Evolutionary conservation across 2,113 vertebrate species (phyloP).

Genomic region (Myrmophylax atrothorax): DNA sequence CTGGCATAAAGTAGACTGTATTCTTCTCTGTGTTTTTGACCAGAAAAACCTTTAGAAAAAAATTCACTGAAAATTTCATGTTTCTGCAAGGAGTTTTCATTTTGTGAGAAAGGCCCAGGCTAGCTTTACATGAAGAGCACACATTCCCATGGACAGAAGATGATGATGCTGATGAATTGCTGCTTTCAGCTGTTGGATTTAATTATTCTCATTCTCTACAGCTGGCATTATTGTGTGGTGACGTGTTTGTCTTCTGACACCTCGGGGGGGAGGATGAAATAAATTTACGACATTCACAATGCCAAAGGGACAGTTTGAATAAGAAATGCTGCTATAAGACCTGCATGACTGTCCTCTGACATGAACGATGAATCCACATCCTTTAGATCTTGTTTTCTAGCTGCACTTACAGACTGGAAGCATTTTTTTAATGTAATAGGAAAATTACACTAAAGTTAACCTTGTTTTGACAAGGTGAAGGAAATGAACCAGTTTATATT

Average conservation of each 20-base stretch:
- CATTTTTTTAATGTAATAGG: not conserved
- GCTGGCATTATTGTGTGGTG: not conserved
- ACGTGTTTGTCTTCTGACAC: conserved; percentile 42
- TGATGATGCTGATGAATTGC: conserved; percentile 35
- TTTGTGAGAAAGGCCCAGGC: conserved; percentile 6
- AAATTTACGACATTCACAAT: not conserved
- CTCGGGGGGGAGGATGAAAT: not conserved
- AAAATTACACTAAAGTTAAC: not conserved
- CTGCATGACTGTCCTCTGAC: not conserved
- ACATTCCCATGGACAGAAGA: not conserved
- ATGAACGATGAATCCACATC: not conserved
- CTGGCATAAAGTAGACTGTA: not conserved
- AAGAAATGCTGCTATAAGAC: not conserved
- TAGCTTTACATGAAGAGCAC: not conserved
- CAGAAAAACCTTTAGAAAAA: conserved; percentile 10
- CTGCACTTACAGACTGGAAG: not conserved
- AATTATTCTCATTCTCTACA: not conserved
- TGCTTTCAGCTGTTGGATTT: conserved; percentile 55
- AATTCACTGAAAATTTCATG: not conserved
- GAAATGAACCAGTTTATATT: not conserved
- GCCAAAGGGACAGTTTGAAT: conserved; percentile 17
- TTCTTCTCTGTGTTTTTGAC: not conserved
- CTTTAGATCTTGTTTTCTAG: conserved; percentile 5
- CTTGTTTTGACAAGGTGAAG: not conserved
- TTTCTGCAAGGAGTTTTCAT: conserved; percentile 7